A percentile compares a stretch with the other conserved stretches of the same genome.
phyloP scores from a whole-genome alignment of 2,888 invertebrate genomes.

The Subacronicta megacephala region DNA sequence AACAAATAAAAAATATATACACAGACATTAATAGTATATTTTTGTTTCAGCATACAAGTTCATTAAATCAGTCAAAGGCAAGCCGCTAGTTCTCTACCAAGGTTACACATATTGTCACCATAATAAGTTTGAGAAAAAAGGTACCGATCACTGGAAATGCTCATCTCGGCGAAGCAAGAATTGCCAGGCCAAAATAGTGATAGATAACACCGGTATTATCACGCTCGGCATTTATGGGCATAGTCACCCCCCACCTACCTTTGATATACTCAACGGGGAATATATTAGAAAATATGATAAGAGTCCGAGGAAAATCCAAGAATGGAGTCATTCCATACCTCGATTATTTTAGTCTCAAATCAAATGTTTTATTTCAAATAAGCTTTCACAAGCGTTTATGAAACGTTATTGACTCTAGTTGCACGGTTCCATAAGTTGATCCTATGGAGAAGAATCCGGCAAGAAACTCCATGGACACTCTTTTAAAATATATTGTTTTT shows the following conservation, averaged over 20 bases:
- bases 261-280: slow-evolving; percentile 17
- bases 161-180: slow-evolving; percentile 22
- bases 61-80: slow-evolving; percentile 25
- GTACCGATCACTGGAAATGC: slow-evolving; percentile 36
- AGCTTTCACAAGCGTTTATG: too few relatives aligned
- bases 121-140: slow-evolving; percentile 21
- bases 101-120: slow-evolving; percentile 34
- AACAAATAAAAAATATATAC: too few relatives aligned
- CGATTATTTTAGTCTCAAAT: not conserved
- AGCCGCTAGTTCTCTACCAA: slow-evolving; percentile 1
- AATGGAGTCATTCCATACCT: not conserved
- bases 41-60: slow-evolving; percentile 12
- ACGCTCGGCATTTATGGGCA: slow-evolving; percentile 9
- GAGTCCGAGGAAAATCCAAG: slow-evolving; percentile 1
- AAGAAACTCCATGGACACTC: too few relatives aligned
- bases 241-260: slow-evolving; percentile 17
- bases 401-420: too few relatives aligned
- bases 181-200: slow-evolving; percentile 21
- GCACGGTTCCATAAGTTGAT: too few relatives aligned
- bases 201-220: slow-evolving; percentile 15
- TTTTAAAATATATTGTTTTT: too few relatives aligned
- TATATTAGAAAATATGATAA: slow-evolving; percentile 21
- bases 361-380: too few relatives aligned
- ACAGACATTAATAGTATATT: not conserved
- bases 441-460: too few relatives aligned